Percentiles rank a stretch among this genome's conserved stretches.
These are phyloP conservation scores for Euschistus heros DNA, from an alignment of 1,140 invertebrate species.

Conservation along the genomic window DNA sequence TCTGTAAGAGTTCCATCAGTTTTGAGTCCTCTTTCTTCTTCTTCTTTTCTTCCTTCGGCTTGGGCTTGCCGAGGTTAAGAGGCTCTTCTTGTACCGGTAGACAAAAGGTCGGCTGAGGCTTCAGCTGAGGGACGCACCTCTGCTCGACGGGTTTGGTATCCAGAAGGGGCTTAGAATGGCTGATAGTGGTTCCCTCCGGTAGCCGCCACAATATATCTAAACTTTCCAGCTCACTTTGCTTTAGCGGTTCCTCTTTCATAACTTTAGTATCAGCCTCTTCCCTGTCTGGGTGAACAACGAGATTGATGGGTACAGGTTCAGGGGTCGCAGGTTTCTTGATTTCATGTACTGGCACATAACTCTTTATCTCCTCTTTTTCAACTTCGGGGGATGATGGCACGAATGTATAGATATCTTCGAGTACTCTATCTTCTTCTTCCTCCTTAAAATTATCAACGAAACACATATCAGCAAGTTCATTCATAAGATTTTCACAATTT, in stretches of 20 bases:
- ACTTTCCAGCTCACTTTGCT: slow-evolving; percentile 13
- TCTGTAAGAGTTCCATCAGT: slow-evolving; percentile 36
- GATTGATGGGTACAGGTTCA: slow-evolving; percentile 31
- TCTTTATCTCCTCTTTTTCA: slow-evolving; percentile 18
- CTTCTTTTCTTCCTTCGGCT: slow-evolving; percentile 37
- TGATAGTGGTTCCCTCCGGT: slow-evolving; percentile 25
- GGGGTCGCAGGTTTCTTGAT: slow-evolving; percentile 37
- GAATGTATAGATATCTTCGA: slow-evolving; percentile 29
- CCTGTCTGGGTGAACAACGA: slow-evolving; percentile 20
- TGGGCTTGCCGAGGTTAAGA: slow-evolving; percentile 43
- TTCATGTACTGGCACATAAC: slow-evolving; percentile 34
- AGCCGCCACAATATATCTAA: slow-evolving; percentile 25
- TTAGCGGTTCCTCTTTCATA: slow-evolving; percentile 16
- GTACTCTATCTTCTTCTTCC: slow-evolving; percentile 31
- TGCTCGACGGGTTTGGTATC: slow-evolving; percentile 13
- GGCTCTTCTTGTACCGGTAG: slow-evolving; percentile 49
- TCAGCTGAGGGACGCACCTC: slow-evolving; percentile 20
- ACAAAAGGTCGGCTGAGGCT: slow-evolving; percentile 20
- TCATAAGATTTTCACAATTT: slow-evolving; percentile 15
- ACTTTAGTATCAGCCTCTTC: slow-evolving; percentile 15
- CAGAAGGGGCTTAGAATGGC: slow-evolving; percentile 19
- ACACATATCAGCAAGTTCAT: slow-evolving; percentile 21
- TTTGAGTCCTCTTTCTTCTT: slow-evolving; percentile 29
- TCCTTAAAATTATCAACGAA: slow-evolving; percentile 24
- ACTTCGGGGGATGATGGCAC: slow-evolving; percentile 29